A percentile compares a stretch with the other conserved stretches of the same genome.
Conservation (phyloP, 2,113 vertebrate genomes). For the Cottus gobio region DNA sequence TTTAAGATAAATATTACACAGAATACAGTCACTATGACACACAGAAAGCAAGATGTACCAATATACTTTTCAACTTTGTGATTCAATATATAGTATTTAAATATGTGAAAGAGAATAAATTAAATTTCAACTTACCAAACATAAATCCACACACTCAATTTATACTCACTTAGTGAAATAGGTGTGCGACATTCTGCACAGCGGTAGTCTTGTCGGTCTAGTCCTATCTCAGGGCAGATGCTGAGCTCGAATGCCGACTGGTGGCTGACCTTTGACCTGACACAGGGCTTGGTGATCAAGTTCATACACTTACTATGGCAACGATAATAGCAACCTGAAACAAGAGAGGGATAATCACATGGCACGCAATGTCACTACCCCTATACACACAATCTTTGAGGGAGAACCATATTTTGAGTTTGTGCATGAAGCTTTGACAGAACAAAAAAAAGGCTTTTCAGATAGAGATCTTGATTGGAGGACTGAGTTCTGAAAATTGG, state of each 20-base stretch:
- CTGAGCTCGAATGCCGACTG: slow-evolving; percentile 95
- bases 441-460: not conserved
- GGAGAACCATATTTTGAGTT: too few species aligned
- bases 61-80: not conserved
- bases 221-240: slow-evolving; percentile 94
- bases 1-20: slow-evolving; percentile 55
- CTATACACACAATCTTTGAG: not conserved
- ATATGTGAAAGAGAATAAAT: not conserved
- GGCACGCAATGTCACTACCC: not conserved
- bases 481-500: not conserved
- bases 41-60: not conserved
- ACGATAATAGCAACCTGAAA: slow-evolving; percentile 94
- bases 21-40: slow-evolving; percentile 5
- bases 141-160: not conserved
- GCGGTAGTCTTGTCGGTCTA: slow-evolving; percentile 96
- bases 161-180: slow-evolving; percentile 91
- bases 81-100: not conserved
- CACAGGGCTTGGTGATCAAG: slow-evolving; percentile 92
- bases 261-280: slow-evolving; percentile 96
- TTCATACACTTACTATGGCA: slow-evolving; percentile 98
- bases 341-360: slow-evolving; percentile 28
- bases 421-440: too few species aligned
- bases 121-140: not conserved
- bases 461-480: not conserved
- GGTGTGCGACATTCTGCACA: slow-evolving; percentile 93